Percentiles rank a stretch among this genome's conserved stretches.
Conservation (phyloP, 2,797 vertebrate species). For the Coluber constrictor region DNA sequence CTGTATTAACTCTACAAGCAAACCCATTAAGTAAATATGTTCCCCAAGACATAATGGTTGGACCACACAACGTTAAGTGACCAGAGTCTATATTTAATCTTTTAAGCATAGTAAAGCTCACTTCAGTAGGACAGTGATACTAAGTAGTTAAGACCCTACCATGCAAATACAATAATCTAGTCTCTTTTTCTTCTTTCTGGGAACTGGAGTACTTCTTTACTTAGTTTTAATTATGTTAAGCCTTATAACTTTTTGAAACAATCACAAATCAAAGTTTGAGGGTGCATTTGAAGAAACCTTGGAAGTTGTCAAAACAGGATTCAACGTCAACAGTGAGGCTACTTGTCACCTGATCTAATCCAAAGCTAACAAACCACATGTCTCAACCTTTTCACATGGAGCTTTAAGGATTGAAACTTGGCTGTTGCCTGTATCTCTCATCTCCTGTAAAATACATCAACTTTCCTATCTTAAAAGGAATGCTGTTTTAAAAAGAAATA, state of each 20-base stretch:
- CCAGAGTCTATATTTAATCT: not conserved
- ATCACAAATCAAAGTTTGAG: not conserved
- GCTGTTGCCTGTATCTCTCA: not conserved
- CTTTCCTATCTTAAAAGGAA: not conserved
- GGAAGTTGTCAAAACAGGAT: not conserved
- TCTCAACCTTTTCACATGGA: not conserved
- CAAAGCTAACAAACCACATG: not conserved
- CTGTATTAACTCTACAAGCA: not conserved
- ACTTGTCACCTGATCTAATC: not conserved
- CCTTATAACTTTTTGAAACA: not conserved
- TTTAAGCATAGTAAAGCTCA: not conserved
- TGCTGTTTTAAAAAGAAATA: slow-evolving; percentile 20
- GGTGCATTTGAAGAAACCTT: not conserved
- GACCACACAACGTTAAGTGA: not conserved
- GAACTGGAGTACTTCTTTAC: not conserved
- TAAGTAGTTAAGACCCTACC: not conserved
- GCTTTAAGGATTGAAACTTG: not conserved
- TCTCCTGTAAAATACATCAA: not conserved
- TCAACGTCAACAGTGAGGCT: not conserved
- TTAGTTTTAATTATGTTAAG: not conserved
- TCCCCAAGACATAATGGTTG: not conserved
- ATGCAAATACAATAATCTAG: not conserved
- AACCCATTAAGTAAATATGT: not conserved
- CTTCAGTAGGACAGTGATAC: not conserved
- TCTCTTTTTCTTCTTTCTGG: not conserved